Percentiles rank a stretch among this genome's conserved stretches.
phyloP scores from a whole-genome alignment of 1,140 invertebrate species.

The Holcopasites calliopsidis region DNA sequence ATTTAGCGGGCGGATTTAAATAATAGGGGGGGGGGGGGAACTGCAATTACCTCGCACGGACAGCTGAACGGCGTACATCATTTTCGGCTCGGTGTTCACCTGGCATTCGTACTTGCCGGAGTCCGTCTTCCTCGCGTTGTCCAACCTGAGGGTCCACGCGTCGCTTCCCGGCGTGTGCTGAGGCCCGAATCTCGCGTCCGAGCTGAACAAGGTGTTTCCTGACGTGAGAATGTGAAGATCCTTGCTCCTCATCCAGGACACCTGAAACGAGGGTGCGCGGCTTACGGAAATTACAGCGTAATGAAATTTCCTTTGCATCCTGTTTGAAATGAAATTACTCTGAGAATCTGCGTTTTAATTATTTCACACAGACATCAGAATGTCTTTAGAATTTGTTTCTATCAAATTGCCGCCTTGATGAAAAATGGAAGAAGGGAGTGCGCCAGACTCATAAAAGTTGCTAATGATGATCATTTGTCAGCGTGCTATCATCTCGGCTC shows the following conservation, averaged over 20 bases:
- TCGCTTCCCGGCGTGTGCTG: slow-evolving; percentile 80
- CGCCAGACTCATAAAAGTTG: slow-evolving; percentile 10
- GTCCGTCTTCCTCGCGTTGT: slow-evolving; percentile 83
- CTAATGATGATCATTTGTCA: slow-evolving; percentile 45
- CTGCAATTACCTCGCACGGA: slow-evolving; percentile 82
- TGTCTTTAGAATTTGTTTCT: too few species aligned
- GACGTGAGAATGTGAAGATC: slow-evolving; percentile 89
- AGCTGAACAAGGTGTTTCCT: slow-evolving; percentile 85
- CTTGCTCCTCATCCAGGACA: slow-evolving; percentile 87
- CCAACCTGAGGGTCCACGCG: slow-evolving; percentile 86
- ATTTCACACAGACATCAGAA: background rate
- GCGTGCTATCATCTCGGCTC: slow-evolving; percentile 17
- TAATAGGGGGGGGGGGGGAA: slow-evolving; percentile 11
- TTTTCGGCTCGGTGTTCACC: slow-evolving; percentile 89
- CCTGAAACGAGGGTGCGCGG: slow-evolving; percentile 79
- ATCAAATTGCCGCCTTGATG: too few species aligned
- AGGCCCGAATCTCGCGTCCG: slow-evolving; percentile 84
- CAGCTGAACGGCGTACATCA: slow-evolving; percentile 85
- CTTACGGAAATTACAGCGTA: background rate
- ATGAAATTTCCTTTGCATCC: slow-evolving; percentile 6
- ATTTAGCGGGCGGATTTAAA: slow-evolving; percentile 25
- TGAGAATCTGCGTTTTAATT: slow-evolving; percentile 3
- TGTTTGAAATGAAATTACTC: background rate
- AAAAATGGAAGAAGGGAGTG: too few species aligned
- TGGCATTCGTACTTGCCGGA: slow-evolving; percentile 89